These are phyloP conservation scores for Lamellibrachia columna DNA, from an alignment of 2,888 invertebrate species.

Conservation along the genomic window DNA sequence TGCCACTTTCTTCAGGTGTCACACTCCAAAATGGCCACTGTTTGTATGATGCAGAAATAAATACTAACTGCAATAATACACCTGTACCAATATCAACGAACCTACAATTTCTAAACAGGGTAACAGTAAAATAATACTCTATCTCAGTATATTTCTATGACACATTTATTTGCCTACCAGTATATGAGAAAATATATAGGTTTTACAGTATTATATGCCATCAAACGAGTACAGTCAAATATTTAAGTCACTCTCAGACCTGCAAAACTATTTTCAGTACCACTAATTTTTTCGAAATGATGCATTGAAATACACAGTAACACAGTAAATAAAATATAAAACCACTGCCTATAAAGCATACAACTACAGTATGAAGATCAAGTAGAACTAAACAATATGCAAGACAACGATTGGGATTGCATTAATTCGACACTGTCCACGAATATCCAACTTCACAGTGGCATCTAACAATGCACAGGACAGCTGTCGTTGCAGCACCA, in stretches of 20 bases:
- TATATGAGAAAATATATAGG: not conserved
- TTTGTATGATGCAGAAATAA: not conserved
- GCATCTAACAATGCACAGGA: too few relatives aligned
- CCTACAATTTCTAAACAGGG: too few relatives aligned
- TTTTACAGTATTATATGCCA: not conserved
- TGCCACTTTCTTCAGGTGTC: not conserved
- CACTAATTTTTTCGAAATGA: not conserved
- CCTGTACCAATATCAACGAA: too few relatives aligned
- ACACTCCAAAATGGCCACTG: not conserved
- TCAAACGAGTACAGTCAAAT: not conserved
- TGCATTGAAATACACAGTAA: not conserved
- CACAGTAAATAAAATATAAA: not conserved
- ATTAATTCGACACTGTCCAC: not conserved
- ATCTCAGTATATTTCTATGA: not conserved
- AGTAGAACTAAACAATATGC: not conserved
- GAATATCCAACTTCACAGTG: not conserved
- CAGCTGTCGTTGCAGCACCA: too few relatives aligned
- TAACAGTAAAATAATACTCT: too few relatives aligned
- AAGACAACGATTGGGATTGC: not conserved
- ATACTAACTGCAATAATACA: not conserved
- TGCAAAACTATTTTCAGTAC: not conserved
- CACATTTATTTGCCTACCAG: not conserved
- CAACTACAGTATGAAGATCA: not conserved
- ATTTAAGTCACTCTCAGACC: not conserved
- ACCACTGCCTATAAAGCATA: not conserved